Conservation (phyloP, 2,113 vertebrate species). For the Psittacula cyanocephala region DNA sequence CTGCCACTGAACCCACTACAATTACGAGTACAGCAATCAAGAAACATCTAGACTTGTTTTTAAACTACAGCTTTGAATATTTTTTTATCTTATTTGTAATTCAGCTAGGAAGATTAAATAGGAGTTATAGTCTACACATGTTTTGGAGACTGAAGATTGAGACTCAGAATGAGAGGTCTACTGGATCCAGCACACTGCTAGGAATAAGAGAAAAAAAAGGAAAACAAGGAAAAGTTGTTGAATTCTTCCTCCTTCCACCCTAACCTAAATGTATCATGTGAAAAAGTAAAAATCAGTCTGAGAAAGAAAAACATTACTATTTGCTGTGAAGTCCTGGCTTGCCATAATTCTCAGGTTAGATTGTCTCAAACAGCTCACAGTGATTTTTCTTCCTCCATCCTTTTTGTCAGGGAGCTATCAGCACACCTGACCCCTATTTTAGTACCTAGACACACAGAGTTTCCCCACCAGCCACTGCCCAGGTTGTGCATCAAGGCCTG, state of each 20-base stretch:
- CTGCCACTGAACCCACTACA: too few relatives aligned
- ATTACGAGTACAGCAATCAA: not conserved
- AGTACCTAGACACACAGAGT: not conserved
- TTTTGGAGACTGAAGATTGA: not conserved
- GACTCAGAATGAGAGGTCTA: not conserved
- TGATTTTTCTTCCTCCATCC: not conserved
- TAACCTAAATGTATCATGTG: not conserved
- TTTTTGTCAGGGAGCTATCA: not conserved
- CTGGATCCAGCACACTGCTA: not conserved
- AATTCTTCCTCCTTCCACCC: not conserved
- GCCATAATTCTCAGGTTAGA: not conserved
- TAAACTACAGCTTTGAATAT: not conserved
- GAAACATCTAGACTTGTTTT: not conserved
- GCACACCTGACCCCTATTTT: not conserved
- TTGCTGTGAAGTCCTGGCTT: not conserved
- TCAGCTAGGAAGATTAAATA: not conserved
- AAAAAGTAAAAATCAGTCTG: not conserved
- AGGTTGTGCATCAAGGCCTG: not conserved
- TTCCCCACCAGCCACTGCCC: not conserved
- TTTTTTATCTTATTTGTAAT: not conserved
- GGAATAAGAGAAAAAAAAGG: not conserved
- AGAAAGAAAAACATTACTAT: not conserved
- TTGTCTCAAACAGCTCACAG: constrained; percentile 6
- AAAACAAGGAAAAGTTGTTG: not conserved
- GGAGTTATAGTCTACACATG: not conserved